phyloP scores from a whole-genome alignment of 2,113 vertebrate species.

The Lophius piscatorius region DNA sequence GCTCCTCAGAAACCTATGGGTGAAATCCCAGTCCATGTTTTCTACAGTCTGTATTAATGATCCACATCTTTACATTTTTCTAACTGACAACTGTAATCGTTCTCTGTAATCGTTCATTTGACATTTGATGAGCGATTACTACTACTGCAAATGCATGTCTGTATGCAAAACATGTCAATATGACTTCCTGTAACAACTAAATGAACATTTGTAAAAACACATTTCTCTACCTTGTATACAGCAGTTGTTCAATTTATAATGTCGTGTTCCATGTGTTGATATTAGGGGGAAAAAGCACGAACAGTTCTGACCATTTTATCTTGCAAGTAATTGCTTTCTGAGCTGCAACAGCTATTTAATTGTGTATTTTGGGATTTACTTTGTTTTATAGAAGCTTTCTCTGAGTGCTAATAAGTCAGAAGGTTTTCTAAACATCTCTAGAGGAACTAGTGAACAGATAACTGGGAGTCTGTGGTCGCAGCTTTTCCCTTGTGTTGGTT shows the following conservation, averaged over 20 bases:
- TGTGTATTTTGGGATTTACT: slow-evolving; percentile 1
- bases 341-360: neutral
- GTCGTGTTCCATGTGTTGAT: neutral
- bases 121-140: neutral
- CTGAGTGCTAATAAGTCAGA: slow-evolving; percentile 1
- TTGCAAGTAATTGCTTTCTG: neutral
- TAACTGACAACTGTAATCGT: too few species aligned
- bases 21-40: too few species aligned
- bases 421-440: slow-evolving; percentile 31
- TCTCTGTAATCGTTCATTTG: too few species aligned
- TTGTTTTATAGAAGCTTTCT: slow-evolving; percentile 1
- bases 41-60: too few species aligned
- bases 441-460: slow-evolving; percentile 6
- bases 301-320: neutral
- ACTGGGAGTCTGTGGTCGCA: neutral
- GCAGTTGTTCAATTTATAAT: neutral
- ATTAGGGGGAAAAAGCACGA: neutral
- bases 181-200: neutral
- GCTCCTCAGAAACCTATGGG: too few species aligned
- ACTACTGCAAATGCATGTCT: neutral
- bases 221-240: neutral
- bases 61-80: too few species aligned
- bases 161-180: neutral
- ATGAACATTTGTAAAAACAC: neutral
- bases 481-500: slow-evolving; percentile 27